Base-by-base conservation (phyloP, 1,140 invertebrate species). In the Drosophila saltans region DNA sequence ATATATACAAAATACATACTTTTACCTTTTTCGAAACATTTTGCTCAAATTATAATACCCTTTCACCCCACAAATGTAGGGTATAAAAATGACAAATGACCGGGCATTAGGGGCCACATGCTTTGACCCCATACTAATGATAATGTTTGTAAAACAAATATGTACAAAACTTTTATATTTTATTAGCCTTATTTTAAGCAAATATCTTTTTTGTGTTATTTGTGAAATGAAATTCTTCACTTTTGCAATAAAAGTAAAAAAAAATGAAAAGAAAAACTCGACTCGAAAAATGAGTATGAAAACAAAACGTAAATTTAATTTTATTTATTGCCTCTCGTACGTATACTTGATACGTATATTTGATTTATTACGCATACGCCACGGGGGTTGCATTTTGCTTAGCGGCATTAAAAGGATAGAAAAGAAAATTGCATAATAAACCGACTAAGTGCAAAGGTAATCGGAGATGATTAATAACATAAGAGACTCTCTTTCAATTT, bases 291-390 rank as follows among this genome's bases (percentile, higher is more conserved):
- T 52, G 45, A 16, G 45, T 11, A 52, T 52, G 45, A 52, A 52
- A 52, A 24, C 45, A 52, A 52, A 26, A 52, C 45, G 45, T 52
- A 52, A 52, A 52, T 52, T 21, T 52, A 24, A 52, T 52, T 52
- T 52, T 26, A 16, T 26, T 52, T 52, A 52, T 52, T 5, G 45
- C 21, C 45, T 26, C 45, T 52, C 26, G 45, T 24, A 36, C 45
- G 45, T 52, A 52, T 52, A 52, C 45, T 52, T 52, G 24, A 52
- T 52, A 48, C 21, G 24, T 52, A 52, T 52, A 52, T 52, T 52
- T 52, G 45, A 52, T 52, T 52, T 52, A 52, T 52, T 26, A 26
- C 21, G 21, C 7, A 52, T 52, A 52, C 45, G 45, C 45, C 45
- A 24, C 21, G 6, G 45, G 24, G 2, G 7, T 10, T 52, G 45